Percentiles rank a stretch among this genome's conserved stretches.
These are phyloP conservation scores for Seira ritae DNA, from an alignment of 2,888 invertebrate species.

Conservation along the genomic window DNA sequence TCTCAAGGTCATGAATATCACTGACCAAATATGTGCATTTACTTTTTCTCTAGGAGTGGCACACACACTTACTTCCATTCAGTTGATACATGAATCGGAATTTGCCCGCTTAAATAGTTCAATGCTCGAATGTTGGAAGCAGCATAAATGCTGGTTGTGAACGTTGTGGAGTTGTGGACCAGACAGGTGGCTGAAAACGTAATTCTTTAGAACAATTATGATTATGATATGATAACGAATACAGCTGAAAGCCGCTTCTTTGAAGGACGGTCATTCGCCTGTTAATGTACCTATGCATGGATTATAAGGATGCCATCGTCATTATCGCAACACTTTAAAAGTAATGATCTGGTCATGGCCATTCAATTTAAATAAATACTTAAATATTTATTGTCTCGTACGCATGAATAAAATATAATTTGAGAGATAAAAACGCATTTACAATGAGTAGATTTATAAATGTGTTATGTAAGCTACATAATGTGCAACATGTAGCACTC, in stretches of 20 bases:
- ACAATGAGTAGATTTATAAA: too few species aligned
- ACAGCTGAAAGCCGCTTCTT: not conserved
- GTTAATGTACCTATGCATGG: not conserved
- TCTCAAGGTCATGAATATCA: slow-evolving; percentile 1
- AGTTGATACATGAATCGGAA: not conserved
- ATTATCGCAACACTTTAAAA: not conserved
- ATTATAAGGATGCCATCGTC: not conserved
- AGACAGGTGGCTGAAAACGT: not conserved
- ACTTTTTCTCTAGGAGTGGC: not conserved
- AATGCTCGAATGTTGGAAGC: not conserved
- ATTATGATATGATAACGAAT: not conserved
- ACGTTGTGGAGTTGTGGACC: too few species aligned
- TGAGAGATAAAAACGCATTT: too few species aligned
- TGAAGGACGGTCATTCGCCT: slow-evolving; percentile 16
- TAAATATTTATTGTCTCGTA: too few species aligned
- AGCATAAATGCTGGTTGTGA: too few species aligned
- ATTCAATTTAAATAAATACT: too few species aligned
- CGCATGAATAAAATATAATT: too few species aligned
- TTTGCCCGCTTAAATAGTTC: not conserved
- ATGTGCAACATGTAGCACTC: too few species aligned
- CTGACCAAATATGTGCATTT: not conserved
- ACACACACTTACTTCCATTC: too few species aligned
- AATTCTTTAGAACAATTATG: not conserved
- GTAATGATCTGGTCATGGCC: too few species aligned
- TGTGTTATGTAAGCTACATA: too few species aligned